Conservation (phyloP, 2,113 vertebrate species). For the Tinamus guttatus region DNA sequence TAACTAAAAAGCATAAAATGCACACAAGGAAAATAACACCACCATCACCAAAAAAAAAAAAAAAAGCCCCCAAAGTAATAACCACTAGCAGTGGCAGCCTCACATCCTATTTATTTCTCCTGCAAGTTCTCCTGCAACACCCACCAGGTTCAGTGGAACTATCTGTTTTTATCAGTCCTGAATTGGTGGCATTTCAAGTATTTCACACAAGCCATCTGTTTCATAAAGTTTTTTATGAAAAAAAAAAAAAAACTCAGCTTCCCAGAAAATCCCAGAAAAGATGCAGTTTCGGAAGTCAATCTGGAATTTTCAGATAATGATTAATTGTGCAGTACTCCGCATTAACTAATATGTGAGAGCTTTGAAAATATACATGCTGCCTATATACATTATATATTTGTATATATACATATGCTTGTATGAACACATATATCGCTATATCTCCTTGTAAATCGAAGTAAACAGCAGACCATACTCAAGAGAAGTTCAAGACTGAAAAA, state of each 20-base stretch:
- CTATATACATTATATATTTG: neutral
- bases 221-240: neutral
- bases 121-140: neutral
- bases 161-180: neutral
- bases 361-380: slow-evolving; percentile 13
- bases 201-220: slow-evolving; percentile 45
- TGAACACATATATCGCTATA: neutral
- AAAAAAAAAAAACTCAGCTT: neutral
- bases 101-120: neutral
- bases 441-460: neutral
- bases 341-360: neutral
- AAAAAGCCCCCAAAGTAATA: neutral
- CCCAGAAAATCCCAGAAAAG: no score
- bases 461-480: neutral
- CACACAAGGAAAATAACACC: neutral
- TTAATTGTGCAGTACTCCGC: neutral
- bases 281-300: no score
- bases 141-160: neutral
- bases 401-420: neutral
- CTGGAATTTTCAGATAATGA: slow-evolving; percentile 44
- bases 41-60: no score
- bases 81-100: neutral
- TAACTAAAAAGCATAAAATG: neutral
- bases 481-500: slow-evolving; percentile 25
- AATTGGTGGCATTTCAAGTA: slow-evolving; percentile 24